Conservation (phyloP, 2,797 vertebrate genomes). For the Myotis pilosus region DNA sequence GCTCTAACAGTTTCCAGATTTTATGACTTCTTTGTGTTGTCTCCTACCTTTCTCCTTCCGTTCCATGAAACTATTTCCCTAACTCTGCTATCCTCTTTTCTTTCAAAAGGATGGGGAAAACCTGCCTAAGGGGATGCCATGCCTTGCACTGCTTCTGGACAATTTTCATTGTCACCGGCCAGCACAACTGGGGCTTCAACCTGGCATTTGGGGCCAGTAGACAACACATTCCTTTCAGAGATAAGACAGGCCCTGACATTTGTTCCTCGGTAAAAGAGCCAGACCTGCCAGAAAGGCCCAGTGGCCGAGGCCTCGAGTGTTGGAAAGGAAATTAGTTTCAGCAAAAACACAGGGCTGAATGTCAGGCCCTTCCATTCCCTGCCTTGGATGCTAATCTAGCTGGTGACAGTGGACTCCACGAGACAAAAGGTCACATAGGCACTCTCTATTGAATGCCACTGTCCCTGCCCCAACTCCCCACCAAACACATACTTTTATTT, state of each 20-base stretch:
- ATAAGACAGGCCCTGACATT: slow-evolving; percentile 31
- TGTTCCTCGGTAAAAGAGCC: slow-evolving; percentile 37
- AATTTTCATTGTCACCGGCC: neutral
- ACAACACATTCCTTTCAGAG: slow-evolving; percentile 37
- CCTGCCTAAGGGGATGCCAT: neutral
- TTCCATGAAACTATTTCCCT: neutral
- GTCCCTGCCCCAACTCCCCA: neutral
- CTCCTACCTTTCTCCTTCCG: neutral
- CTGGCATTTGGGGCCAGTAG: neutral
- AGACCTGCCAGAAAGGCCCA: neutral
- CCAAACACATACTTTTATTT: neutral
- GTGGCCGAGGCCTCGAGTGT: neutral
- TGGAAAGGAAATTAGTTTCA: slow-evolving; percentile 75
- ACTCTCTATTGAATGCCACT: neutral
- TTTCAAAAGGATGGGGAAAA: neutral
- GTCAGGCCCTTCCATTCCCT: slow-evolving; percentile 28
- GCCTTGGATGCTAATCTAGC: slow-evolving; percentile 38
- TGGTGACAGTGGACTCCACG: neutral
- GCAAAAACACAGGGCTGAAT: slow-evolving; percentile 63
- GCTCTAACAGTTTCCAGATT: neutral
- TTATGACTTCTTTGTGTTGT: neutral
- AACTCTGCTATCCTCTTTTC: neutral
- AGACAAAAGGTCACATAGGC: neutral
- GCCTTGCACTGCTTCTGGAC: neutral
- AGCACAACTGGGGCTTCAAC: neutral